These are phyloP conservation scores for Drosophila kambysellisi DNA, from an alignment of 2,888 invertebrate species.

Conservation along the genomic window DNA sequence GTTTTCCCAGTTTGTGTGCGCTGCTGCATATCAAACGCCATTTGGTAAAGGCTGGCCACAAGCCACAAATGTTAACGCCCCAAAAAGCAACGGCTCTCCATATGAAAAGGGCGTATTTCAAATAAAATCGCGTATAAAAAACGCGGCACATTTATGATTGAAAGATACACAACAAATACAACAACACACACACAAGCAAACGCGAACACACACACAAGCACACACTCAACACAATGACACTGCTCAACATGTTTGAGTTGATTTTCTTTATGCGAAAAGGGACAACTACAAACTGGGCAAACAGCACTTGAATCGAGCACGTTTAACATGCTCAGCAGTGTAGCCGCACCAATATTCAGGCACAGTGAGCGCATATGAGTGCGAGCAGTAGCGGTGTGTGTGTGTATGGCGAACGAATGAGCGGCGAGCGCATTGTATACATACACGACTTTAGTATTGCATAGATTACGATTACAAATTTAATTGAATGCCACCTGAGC, in stretches of 20 bases:
- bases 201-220: slow-evolving; percentile 16
- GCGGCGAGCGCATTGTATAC: slow-evolving; percentile 57
- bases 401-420: slow-evolving; percentile 58
- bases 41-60: slow-evolving; percentile 39
- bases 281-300: slow-evolving; percentile 16
- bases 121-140: slow-evolving; percentile 68
- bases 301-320: slow-evolving; percentile 35
- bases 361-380: slow-evolving; percentile 8
- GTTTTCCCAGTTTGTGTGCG: slow-evolving; percentile 9
- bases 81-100: slow-evolving; percentile 47
- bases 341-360: slow-evolving; percentile 22
- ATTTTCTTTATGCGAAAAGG: slow-evolving; percentile 23
- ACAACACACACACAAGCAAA: slow-evolving; percentile 7
- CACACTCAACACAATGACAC: slow-evolving; percentile 31
- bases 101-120: slow-evolving; percentile 72
- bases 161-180: slow-evolving; percentile 49
- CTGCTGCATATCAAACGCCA: slow-evolving; percentile 41
- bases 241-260: slow-evolving; percentile 40
- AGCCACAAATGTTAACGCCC: slow-evolving; percentile 59
- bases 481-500: slow-evolving; percentile 78
- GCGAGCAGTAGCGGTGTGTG: slow-evolving; percentile 24
- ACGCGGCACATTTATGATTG: slow-evolving; percentile 55
- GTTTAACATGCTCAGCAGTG: slow-evolving; percentile 48
- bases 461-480: slow-evolving; percentile 77
- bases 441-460: slow-evolving; percentile 56